Conservation (phyloP, 92 coral and sea anemone genomes). For the Palythoa caribaeorum region DNA sequence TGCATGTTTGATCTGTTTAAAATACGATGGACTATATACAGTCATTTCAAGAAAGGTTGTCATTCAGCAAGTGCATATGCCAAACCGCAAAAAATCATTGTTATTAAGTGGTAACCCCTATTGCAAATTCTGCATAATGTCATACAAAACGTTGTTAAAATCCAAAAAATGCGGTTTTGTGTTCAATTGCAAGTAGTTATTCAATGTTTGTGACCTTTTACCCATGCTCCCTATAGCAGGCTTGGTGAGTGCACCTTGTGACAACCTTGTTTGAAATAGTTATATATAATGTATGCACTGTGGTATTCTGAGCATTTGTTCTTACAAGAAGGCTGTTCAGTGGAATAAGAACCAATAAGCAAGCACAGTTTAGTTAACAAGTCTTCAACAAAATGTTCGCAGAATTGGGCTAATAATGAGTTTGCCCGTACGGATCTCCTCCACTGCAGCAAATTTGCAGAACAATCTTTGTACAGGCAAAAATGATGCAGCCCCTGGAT, state of each 20-base stretch:
- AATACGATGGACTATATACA: background rate
- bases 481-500: slow-evolving; percentile 58
- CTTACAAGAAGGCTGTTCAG: background rate
- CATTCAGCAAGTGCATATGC: background rate
- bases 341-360: background rate
- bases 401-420: slow-evolving; percentile 50
- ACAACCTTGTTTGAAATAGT: slow-evolving; percentile 4
- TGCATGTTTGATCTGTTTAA: background rate
- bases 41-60: slow-evolving; percentile 3
- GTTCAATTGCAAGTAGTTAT: slow-evolving; percentile 1
- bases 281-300: background rate
- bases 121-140: background rate
- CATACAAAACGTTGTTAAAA: background rate
- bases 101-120: background rate
- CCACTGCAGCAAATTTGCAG: slow-evolving; percentile 62
- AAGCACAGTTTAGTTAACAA: background rate
- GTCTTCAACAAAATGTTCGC: slow-evolving; percentile 49
- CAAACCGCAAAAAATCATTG: background rate
- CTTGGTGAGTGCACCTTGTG: background rate
- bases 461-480: slow-evolving; percentile 48
- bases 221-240: slow-evolving; percentile 5
- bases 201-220: background rate
- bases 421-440: background rate
- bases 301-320: slow-evolving; percentile 5
- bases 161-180: slow-evolving; percentile 6